Evolutionary conservation across 2,113 vertebrate species (phyloP), one percentile per base, ranked within the genome.

Genomic region (Tamias sibiricus): DNA sequence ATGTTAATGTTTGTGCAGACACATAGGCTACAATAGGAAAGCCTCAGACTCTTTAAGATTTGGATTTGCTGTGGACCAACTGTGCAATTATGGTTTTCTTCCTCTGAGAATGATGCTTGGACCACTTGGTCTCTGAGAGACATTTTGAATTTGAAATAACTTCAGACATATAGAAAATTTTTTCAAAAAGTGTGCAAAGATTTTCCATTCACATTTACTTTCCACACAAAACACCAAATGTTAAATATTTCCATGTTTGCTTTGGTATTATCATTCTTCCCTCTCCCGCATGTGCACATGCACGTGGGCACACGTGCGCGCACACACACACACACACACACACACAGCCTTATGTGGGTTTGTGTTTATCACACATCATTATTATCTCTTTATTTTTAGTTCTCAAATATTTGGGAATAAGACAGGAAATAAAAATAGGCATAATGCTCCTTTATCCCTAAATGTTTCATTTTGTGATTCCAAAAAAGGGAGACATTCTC

Each of bases 141-240:
- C 17, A 84, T 76, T 96, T 93, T 91, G 54, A 57, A 64, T 96
- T 83, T 71, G 52, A 94, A 96, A 92, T 59, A 66, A 84, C 66
- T 97, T 94, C 7, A 92, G n/a, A 87, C 28, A 85, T 94, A 69
- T 1, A 71, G 82, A 86, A 52, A 93, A 85, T 49, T 52, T 26
- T 42, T 72, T 28, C 1, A 49, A 82, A 91, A 54, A 19, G 4
- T 57, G 1, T 83, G 28, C 14, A 69, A 42, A 96, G 17, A 95
- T 42, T 81, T 62, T 14, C 30, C 17, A 52, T 47, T 87, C 2
- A 7, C 12, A 57, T 74, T 88, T 95, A 37, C 5, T 6, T 91
- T 80, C 30, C 17, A 75, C 6, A 54, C 4, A 54, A 87, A 72
- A 64, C 10, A 20, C 22, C 14, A 57, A 24, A n/a, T 69, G 22